Evolutionary conservation across 2,888 invertebrate species (phyloP).

Genomic region (Globia sparganii): DNA sequence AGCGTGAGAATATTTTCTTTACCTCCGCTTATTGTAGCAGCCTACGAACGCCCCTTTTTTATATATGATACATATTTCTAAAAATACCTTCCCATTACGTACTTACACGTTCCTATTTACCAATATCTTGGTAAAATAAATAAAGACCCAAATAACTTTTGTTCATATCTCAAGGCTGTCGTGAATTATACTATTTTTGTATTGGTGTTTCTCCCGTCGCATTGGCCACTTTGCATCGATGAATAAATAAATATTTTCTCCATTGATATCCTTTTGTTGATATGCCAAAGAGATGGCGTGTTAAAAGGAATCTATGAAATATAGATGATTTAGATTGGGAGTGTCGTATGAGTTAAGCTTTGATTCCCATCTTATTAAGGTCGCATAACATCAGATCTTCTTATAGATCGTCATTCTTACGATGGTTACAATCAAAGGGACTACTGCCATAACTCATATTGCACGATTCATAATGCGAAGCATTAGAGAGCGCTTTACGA

Average conservation of each 20-base stretch:
- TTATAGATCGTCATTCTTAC: neutral
- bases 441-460: neutral
- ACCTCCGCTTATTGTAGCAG: neutral
- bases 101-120: constrained; percentile 37
- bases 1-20: constrained; percentile 32
- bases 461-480: no score
- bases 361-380: neutral
- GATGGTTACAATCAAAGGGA: neutral
- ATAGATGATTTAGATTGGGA: constrained; percentile 35
- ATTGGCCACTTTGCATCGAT: constrained; percentile 59
- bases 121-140: constrained; percentile 39
- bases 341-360: neutral
- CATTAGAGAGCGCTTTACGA: no score
- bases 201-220: constrained; percentile 57
- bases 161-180: constrained; percentile 44
- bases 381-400: neutral
- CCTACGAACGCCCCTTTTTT: neutral
- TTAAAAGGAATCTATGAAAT: constrained; percentile 36
- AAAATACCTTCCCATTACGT: constrained; percentile 29
- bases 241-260: constrained; percentile 71
- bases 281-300: constrained; percentile 52
- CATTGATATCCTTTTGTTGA: constrained; percentile 63
- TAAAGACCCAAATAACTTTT: constrained; percentile 37
- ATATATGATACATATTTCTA: constrained; percentile 9
- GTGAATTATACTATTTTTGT: constrained; percentile 54